These are phyloP conservation scores for Mormyrops attenuatus DNA, from an alignment of 2,797 vertebrate genomes.

Conservation along the genomic window DNA sequence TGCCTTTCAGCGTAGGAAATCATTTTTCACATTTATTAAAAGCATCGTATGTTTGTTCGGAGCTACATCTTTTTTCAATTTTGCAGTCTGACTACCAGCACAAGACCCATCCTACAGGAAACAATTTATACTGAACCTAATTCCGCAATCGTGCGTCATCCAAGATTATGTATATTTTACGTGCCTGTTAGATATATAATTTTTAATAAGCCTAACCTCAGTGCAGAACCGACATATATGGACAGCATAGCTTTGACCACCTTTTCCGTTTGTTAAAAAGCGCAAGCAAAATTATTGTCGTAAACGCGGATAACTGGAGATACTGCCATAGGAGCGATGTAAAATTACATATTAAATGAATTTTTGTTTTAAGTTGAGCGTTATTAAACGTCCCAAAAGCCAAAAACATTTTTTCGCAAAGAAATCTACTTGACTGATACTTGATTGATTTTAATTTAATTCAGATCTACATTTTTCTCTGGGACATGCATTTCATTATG, in stretches of 20 bases:
- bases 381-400: not conserved
- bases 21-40: constrained; percentile 1
- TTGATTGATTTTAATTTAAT: constrained; percentile 2
- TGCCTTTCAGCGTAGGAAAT: not conserved
- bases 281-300: not conserved
- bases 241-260: not conserved
- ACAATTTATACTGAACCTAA: not conserved
- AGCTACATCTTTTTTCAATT: constrained; percentile 6
- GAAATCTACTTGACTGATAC: not conserved
- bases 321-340: not conserved
- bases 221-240: not conserved
- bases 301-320: not conserved
- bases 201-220: not conserved
- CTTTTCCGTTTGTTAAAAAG: not conserved
- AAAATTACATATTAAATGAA: not conserved
- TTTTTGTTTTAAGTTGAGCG: not conserved
- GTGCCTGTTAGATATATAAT: not conserved
- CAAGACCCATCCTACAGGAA: not conserved
- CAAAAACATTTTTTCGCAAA: not conserved
- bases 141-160: not conserved
- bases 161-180: not conserved
- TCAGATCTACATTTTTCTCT: not conserved
- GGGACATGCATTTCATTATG: constrained; percentile 39
- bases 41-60: not conserved
- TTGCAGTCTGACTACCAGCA: not conserved